Conservation (phyloP, 2,888 invertebrate genomes). For the Acanthoscelides obtectus region DNA sequence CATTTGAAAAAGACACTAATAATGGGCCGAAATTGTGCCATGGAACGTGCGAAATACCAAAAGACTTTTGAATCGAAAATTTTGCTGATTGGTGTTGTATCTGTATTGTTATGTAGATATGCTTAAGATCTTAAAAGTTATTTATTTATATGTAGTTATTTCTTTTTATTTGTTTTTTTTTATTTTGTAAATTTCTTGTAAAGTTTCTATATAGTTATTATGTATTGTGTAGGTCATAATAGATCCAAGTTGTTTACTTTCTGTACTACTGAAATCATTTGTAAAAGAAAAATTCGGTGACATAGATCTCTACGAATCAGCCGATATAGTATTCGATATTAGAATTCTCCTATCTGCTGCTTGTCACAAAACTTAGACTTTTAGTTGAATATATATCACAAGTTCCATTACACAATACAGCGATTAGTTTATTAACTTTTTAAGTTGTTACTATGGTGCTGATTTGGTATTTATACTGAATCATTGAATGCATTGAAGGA, state of each 20-base stretch:
- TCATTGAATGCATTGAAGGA: too few species aligned
- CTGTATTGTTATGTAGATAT: slow-evolving; percentile 50
- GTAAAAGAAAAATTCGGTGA: background rate
- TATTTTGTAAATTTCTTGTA: slow-evolving; percentile 42
- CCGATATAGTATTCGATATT: background rate
- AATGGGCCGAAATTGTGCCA: slow-evolving; percentile 34
- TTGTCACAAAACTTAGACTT: background rate
- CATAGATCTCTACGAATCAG: background rate
- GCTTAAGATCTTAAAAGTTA: slow-evolving; percentile 42
- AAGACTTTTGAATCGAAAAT: slow-evolving; percentile 35
- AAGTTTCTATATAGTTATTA: slow-evolving; percentile 30
- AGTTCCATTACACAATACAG: background rate
- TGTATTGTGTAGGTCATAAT: slow-evolving; percentile 1
- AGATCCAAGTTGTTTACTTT: slow-evolving; percentile 1
- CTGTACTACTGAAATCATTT: background rate
- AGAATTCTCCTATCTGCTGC: background rate
- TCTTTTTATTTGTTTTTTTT: slow-evolving; percentile 32
- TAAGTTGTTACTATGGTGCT: too few species aligned
- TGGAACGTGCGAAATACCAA: slow-evolving; percentile 35
- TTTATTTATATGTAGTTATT: slow-evolving; percentile 41
- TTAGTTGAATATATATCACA: background rate
- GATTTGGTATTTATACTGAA: too few species aligned
- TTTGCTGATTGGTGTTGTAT: slow-evolving; percentile 44
- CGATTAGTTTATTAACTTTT: too few species aligned
- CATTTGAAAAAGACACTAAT: background rate